Conservation (phyloP, 2,888 invertebrate species). For the Drosophila stalkeri region DNA sequence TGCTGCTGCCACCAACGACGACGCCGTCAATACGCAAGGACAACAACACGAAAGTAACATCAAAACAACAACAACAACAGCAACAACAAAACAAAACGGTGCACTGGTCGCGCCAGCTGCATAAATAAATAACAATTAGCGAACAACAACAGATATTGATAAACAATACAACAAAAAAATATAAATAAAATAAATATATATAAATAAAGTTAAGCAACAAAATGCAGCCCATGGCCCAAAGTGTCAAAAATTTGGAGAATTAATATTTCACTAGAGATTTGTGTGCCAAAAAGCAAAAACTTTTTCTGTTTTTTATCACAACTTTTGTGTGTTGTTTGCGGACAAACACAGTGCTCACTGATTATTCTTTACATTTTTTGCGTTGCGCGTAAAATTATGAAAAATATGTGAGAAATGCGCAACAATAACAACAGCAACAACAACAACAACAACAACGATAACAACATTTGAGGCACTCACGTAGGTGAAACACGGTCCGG, state of each 20-base stretch:
- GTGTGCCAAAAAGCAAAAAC: slow-evolving; percentile 54
- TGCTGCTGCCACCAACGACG: slow-evolving; percentile 24
- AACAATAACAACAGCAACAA: slow-evolving; percentile 37
- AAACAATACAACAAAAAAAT: slow-evolving; percentile 31
- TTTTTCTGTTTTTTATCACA: slow-evolving; percentile 47
- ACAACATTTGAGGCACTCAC: slow-evolving; percentile 29
- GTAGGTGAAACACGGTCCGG: slow-evolving; percentile 34
- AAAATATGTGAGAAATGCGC: slow-evolving; percentile 72
- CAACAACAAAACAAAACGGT: slow-evolving; percentile 5
- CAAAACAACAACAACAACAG: slow-evolving; percentile 19
- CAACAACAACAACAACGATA: slow-evolving; percentile 31
- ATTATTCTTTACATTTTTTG: slow-evolving; percentile 24
- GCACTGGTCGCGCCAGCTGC: slow-evolving; percentile 32
- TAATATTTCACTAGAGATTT: slow-evolving; percentile 78
- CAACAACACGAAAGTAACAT: slow-evolving; percentile 39
- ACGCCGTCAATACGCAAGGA: slow-evolving; percentile 37
- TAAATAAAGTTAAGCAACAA: slow-evolving; percentile 30
- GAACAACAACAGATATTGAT: slow-evolving; percentile 37
- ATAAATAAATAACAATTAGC: slow-evolving; percentile 56
- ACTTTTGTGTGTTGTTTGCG: slow-evolving; percentile 24
- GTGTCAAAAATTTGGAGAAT: slow-evolving; percentile 76
- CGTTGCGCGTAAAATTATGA: slow-evolving; percentile 69
- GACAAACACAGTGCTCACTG: slow-evolving; percentile 30
- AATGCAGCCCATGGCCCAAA: slow-evolving; percentile 51
- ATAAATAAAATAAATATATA: slow-evolving; percentile 3